Base-by-base conservation (phyloP, 2,888 invertebrate species). In the Phlogophora meticulosa region DNA sequence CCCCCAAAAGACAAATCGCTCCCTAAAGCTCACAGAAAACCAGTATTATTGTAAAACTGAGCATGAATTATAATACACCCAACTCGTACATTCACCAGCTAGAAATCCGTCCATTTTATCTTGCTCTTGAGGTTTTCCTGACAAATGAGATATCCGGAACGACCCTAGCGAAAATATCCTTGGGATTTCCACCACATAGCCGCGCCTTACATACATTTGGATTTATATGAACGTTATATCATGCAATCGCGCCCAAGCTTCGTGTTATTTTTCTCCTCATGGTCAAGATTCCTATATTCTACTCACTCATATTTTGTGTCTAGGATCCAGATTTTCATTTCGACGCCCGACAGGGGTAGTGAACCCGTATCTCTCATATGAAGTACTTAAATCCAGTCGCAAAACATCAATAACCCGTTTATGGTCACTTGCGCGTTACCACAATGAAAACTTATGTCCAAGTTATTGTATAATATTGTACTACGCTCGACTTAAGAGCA, bases 51-150 rank as follows among this genome's bases (percentile, higher is more conserved):
- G 73, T 76, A 76, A 84, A 83, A 82, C 78, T 75, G 72, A 49
- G 66, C 67, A 76, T 80, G 76, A 83, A 81, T 80, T 81, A 85
- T 85, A 77, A 78, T 76, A 78, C 58, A 80, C 72, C 78, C 80
- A 71, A 78, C 78, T 80, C 80, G 69, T 72, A 75, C 76, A 71
- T 82, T 82, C 85, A 79, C 82, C 80, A 81, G 70, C 71, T 81
- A 65, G 70, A 82, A 86, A 88, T 86, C 88, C 88, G 67, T 78
- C 75, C 83, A 82, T 88, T 90, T 89, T 90, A 90, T 90, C 89
- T 86, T 85, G 87, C 89, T 89, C 87, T 84, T 86, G 88, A 86
- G 88, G 88, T 85, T 89, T 82, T 80, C 71, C 84, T 88, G 86
- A 89, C 88, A 89, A 89, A 89, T 88, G 87, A 85, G 82, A 83